phyloP scores from a whole-genome alignment of 2,797 vertebrate species.

The Mallotus villosus region DNA sequence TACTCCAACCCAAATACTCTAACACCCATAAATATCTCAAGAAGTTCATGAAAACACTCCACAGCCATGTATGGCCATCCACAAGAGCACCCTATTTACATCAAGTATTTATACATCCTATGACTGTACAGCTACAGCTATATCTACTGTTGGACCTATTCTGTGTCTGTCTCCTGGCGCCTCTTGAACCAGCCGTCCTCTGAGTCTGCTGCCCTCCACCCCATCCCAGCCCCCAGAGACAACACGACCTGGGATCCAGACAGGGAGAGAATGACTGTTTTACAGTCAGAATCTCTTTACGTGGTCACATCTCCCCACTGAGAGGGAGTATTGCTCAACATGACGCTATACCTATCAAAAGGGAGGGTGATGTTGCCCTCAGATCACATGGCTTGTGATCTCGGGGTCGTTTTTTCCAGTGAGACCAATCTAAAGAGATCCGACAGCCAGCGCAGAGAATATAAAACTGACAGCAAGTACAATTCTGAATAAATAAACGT shows the following conservation, averaged over 20 bases:
- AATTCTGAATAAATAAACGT: constrained; percentile 37
- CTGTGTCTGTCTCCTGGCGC: no score
- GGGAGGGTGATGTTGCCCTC: neutral
- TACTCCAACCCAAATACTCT: neutral
- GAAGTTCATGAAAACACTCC: neutral
- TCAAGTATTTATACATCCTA: no score
- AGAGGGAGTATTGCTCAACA: constrained; percentile 3
- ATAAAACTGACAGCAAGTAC: constrained; percentile 27
- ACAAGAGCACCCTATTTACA: no score
- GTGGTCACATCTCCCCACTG: neutral
- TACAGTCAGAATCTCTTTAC: neutral
- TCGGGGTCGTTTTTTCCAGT: constrained; percentile 8
- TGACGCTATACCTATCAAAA: neutral
- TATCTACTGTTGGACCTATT: no score
- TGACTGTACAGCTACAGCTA: no score
- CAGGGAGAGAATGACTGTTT: constrained; percentile 1
- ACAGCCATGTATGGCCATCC: neutral
- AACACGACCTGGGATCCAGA: neutral
- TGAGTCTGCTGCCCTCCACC: neutral
- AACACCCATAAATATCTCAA: neutral
- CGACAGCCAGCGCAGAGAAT: constrained; percentile 5
- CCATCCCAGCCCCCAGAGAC: neutral
- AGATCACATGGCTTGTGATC: constrained; percentile 30
- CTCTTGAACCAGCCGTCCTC: no score
- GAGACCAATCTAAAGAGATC: constrained; percentile 26